Evolutionary conservation across 1,140 invertebrate genomes (phyloP).

Genomic region (Maconellicoccus hirsutus): DNA sequence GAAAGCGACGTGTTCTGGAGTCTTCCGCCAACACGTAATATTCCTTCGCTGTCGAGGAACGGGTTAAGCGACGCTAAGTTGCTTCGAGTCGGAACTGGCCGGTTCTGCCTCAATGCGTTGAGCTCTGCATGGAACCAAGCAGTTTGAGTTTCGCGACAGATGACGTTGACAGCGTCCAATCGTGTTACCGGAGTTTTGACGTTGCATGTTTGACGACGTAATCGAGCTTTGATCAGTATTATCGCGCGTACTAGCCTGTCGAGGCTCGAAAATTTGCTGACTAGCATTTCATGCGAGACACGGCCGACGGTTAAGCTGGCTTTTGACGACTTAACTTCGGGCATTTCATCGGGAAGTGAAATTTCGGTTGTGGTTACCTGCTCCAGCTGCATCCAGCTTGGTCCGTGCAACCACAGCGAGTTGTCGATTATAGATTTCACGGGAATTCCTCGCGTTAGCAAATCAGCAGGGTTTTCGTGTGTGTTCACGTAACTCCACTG

Average conservation of each 20-base stretch:
- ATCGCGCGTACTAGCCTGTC: neutral
- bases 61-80: slow-evolving; percentile 5
- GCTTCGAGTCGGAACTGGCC: neutral
- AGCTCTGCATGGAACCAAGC: neutral
- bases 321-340: neutral
- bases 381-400: neutral
- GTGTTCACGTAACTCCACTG: slow-evolving; percentile 21
- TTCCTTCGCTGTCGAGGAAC: slow-evolving; percentile 26
- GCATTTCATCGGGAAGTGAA: neutral
- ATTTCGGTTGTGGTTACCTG: neutral
- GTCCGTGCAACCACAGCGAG: neutral
- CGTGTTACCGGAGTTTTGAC: too few relatives aligned
- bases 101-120: neutral
- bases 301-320: too few relatives aligned
- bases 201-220: too few relatives aligned
- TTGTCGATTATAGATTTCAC: neutral
- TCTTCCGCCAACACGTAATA: slow-evolving; percentile 26
- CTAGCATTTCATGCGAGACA: too few relatives aligned
- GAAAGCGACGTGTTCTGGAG: slow-evolving; percentile 12
- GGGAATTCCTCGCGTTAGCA: slow-evolving; percentile 15
- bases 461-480: slow-evolving; percentile 19
- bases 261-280: neutral
- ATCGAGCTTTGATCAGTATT: too few relatives aligned
- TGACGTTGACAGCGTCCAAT: too few relatives aligned
- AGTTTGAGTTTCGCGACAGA: neutral